phyloP scores from a whole-genome alignment of 2,113 vertebrate species.

The Microcebus tavaratra region DNA sequence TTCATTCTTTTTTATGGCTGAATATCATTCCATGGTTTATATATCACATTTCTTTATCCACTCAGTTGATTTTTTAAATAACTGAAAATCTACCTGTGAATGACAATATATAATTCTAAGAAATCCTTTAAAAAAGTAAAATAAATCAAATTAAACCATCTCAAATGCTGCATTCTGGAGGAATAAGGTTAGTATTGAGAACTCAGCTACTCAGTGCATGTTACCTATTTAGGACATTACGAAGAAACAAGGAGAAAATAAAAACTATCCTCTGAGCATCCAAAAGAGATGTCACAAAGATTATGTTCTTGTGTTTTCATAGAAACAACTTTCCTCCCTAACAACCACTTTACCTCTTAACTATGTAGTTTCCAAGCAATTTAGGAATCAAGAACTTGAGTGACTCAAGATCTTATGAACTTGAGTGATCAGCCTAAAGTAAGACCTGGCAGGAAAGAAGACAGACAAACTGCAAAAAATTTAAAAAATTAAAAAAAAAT shows the following conservation, averaged over 20 bases:
- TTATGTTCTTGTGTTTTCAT: background rate
- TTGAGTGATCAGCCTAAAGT: background rate
- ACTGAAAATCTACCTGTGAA: background rate
- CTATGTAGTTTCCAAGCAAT: constrained; percentile 13
- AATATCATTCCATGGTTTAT: too few species aligned
- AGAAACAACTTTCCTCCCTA: background rate
- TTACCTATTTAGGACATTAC: background rate
- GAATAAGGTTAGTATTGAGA: background rate
- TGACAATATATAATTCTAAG: constrained; percentile 14
- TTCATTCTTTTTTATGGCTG: too few species aligned
- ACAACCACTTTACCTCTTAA: background rate
- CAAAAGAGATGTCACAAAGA: background rate
- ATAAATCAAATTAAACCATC: background rate
- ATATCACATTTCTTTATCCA: too few species aligned
- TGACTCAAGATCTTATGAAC: background rate
- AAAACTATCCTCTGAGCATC: background rate
- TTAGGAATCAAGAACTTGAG: constrained; percentile 23
- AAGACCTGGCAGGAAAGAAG: background rate
- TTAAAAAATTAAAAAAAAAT: background rate
- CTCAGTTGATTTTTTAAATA: background rate
- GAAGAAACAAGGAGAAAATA: background rate
- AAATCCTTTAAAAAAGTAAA: background rate
- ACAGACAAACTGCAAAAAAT: background rate
- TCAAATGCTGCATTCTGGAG: background rate
- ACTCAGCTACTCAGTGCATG: background rate